Evolutionary conservation across 1,140 invertebrate species (phyloP).

Genomic region (Maconellicoccus hirsutus): DNA sequence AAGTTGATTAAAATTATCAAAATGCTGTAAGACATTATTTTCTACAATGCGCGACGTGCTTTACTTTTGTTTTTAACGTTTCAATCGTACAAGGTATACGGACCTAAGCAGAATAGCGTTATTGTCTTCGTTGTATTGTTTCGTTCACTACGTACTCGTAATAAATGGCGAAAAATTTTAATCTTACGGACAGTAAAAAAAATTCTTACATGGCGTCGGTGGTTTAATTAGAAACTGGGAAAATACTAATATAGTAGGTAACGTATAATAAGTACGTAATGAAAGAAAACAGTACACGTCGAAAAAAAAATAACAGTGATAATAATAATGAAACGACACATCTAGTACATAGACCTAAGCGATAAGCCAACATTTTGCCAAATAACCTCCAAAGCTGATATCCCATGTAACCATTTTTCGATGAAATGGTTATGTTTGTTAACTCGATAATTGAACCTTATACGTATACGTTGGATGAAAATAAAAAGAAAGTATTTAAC

Average conservation of each 20-base stretch:
- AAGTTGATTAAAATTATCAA: not conserved
- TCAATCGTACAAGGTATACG: not conserved
- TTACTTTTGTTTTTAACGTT: not conserved
- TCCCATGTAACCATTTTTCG: not conserved
- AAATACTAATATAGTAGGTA: too few relatives aligned
- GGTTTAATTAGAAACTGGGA: not conserved
- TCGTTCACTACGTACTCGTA: too few relatives aligned
- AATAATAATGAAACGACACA: too few relatives aligned
- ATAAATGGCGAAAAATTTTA: not conserved
- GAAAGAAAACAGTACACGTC: too few relatives aligned
- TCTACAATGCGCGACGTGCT: not conserved
- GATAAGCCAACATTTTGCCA: not conserved
- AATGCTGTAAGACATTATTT: not conserved
- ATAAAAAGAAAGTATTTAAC: not conserved
- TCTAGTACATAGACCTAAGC: not conserved
- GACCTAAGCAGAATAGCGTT: not conserved
- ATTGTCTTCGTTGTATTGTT: not conserved
- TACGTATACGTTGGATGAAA: not conserved
- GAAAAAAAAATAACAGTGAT: too few relatives aligned
- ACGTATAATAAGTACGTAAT: not conserved
- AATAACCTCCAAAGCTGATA: not conserved
- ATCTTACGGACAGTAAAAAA: too few relatives aligned
- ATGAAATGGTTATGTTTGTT: not conserved
- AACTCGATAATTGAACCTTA: conserved; percentile 9
- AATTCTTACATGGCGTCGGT: too few relatives aligned